Conservation (phyloP, 2,113 vertebrate species). For the Motacilla tschutschensis region DNA sequence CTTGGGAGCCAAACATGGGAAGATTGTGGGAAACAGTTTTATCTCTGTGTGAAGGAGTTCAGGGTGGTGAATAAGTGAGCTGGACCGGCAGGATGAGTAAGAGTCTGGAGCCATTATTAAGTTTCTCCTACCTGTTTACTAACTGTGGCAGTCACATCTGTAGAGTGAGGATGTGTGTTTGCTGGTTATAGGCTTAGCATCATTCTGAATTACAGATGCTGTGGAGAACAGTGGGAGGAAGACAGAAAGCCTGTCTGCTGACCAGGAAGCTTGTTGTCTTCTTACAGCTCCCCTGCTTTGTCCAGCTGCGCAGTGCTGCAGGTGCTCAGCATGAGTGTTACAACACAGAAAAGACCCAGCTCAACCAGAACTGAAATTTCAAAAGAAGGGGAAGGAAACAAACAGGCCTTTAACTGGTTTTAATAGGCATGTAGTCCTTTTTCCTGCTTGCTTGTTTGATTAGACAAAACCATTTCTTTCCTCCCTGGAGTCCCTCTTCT, state of each 20-base stretch:
- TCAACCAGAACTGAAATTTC: neutral
- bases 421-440: neutral
- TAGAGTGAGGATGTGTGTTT: neutral
- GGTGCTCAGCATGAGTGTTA: conserved; percentile 3
- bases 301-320: conserved; percentile 8
- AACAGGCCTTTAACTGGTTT: neutral
- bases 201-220: neutral
- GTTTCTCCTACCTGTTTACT: neutral
- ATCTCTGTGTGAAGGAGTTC: neutral
- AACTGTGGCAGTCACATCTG: neutral
- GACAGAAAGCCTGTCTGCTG: conserved; percentile 10
- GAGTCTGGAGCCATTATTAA: neutral
- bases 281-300: neutral
- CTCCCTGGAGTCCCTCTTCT: neutral
- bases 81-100: neutral
- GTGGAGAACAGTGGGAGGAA: neutral
- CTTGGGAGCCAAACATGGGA: neutral
- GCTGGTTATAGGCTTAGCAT: neutral
- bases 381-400: neutral
- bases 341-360: neutral
- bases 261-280: neutral
- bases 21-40: neutral
- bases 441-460: neutral
- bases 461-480: neutral
- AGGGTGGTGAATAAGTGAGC: neutral